Percentiles rank a stretch among this genome's conserved stretches.
Evolutionary conservation across 1,140 invertebrate species (phyloP).

Genomic region (Mizuhopecten yessoensis): DNA sequence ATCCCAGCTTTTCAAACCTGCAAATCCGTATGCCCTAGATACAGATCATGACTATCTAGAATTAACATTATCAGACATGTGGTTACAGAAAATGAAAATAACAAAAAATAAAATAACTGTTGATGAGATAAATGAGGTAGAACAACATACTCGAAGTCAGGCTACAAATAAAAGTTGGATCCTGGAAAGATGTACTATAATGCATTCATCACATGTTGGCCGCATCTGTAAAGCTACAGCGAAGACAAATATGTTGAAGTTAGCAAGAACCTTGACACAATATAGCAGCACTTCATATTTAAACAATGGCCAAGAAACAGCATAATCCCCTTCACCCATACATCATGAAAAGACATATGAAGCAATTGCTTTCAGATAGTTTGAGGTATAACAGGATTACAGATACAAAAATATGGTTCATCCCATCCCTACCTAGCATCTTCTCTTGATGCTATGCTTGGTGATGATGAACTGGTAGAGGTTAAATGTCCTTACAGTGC

Average conservation of each 20-base stretch:
- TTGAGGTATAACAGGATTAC: slow-evolving; percentile 44
- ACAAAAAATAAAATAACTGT: slow-evolving; percentile 52
- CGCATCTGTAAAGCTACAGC: slow-evolving; percentile 66
- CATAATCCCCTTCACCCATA: slow-evolving; percentile 29
- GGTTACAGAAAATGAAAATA: slow-evolving; percentile 50
- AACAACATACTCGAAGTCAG: slow-evolving; percentile 61
- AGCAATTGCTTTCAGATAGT: slow-evolving; percentile 56
- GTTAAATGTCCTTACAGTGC: slow-evolving; percentile 64
- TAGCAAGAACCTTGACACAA: slow-evolving; percentile 53
- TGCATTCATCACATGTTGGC: slow-evolving; percentile 68
- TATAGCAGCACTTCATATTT: not conserved
- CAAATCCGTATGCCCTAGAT: slow-evolving; percentile 51
- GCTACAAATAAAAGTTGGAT: slow-evolving; percentile 57
- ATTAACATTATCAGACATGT: slow-evolving; percentile 48
- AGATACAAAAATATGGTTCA: slow-evolving; percentile 58
- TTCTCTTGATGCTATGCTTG: slow-evolving; percentile 61
- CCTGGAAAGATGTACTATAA: slow-evolving; percentile 56
- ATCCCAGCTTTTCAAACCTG: slow-evolving; percentile 61
- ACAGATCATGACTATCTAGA: slow-evolving; percentile 60
- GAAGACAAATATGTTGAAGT: slow-evolving; percentile 56
- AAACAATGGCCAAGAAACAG: not conserved
- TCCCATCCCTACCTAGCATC: too few species aligned
- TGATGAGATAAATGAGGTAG: slow-evolving; percentile 52
- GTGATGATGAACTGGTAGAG: slow-evolving; percentile 56
- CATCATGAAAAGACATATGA: slow-evolving; percentile 63